phyloP scores from a whole-genome alignment of 2,113 vertebrate species.

The Lophura nycthemera region DNA sequence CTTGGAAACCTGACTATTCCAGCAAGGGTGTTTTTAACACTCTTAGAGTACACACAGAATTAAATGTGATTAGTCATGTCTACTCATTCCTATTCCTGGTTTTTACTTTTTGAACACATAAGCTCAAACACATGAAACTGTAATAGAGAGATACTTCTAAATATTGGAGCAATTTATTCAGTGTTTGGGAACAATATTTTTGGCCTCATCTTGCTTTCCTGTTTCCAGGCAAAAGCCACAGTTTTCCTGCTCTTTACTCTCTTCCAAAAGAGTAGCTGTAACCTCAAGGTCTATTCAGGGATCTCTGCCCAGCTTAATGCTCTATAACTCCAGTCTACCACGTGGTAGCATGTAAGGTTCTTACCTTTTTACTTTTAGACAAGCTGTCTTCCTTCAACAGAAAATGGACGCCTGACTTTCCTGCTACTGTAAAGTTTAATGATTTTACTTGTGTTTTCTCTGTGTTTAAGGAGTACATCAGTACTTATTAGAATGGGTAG shows the following conservation, averaged over 20 bases:
- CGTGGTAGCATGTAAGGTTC: neutral
- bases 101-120: slow-evolving; percentile 37
- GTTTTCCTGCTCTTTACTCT: slow-evolving; percentile 49
- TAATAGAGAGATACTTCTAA: slow-evolving; percentile 44
- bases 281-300: slow-evolving; percentile 37
- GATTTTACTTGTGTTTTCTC: neutral
- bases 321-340: neutral
- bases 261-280: slow-evolving; percentile 33
- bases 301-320: slow-evolving; percentile 20
- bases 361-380: neutral
- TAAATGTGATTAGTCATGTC: slow-evolving; percentile 50
- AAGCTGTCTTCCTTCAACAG: neutral
- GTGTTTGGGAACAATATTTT: slow-evolving; percentile 53
- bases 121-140: slow-evolving; percentile 10
- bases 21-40: neutral
- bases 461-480: neutral
- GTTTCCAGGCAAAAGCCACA: slow-evolving; percentile 54
- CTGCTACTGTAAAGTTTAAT: neutral
- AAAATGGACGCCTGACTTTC: neutral
- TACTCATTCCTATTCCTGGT: slow-evolving; percentile 38
- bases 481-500: neutral
- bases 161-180: slow-evolving; percentile 38
- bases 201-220: neutral
- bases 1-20: slow-evolving; percentile 50
- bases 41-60: slow-evolving; percentile 41